phyloP scores from a whole-genome alignment of 2,888 invertebrate genomes.

The Drosophila prolongata region DNA sequence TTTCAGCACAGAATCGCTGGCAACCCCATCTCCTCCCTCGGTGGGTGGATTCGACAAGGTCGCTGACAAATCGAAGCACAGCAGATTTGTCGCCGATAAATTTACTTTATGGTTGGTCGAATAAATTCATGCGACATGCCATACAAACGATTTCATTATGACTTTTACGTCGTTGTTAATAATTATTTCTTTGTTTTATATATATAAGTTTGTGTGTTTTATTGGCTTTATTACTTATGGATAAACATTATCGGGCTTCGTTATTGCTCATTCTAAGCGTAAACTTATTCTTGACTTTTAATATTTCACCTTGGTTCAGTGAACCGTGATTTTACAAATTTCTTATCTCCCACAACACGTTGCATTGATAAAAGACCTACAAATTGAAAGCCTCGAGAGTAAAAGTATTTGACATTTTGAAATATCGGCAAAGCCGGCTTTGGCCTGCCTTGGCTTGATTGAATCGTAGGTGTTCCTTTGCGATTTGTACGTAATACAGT shows the following conservation, averaged over 20 bases:
- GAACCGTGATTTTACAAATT: slow-evolving; percentile 23
- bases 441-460: neutral
- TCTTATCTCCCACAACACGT: slow-evolving; percentile 9
- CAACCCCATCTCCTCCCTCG: slow-evolving; percentile 1
- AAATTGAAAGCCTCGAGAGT: neutral
- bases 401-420: slow-evolving; percentile 6
- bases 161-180: slow-evolving; percentile 18
- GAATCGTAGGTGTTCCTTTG: slow-evolving; percentile 2
- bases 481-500: slow-evolving; percentile 13
- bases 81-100: slow-evolving; percentile 19
- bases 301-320: slow-evolving; percentile 21
- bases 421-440: slow-evolving; percentile 2
- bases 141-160: slow-evolving; percentile 64
- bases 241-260: slow-evolving; percentile 11
- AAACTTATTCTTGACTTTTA: neutral
- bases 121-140: slow-evolving; percentile 33
- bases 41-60: slow-evolving; percentile 21
- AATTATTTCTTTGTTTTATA: slow-evolving; percentile 30
- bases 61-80: slow-evolving; percentile 30
- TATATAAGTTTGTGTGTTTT: slow-evolving; percentile 20
- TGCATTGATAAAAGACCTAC: slow-evolving; percentile 17
- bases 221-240: slow-evolving; percentile 16
- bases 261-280: slow-evolving; percentile 2
- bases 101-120: slow-evolving; percentile 19
- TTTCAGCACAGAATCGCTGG: neutral